Evolutionary conservation across 2,888 invertebrate species (phyloP), one percentile per base, ranked within the genome.

Genomic region (Zele albiditarsus): DNA sequence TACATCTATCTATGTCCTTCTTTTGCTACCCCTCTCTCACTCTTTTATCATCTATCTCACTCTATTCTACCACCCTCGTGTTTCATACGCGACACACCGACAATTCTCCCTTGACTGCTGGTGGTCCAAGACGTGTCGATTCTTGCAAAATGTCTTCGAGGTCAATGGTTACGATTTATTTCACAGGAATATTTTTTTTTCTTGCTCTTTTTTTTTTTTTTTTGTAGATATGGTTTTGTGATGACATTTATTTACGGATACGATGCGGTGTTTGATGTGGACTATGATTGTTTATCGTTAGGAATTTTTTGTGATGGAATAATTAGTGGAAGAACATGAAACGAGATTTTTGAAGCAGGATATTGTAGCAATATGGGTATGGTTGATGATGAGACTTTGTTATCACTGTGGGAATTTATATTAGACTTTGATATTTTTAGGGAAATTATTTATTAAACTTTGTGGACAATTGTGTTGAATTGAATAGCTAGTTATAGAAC

Each of bases 11-110:
- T 71, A 53, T 42, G 33, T 38, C 65, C 67, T n/a, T 62, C 67
- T 16, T 46, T 66, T 76, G n/a, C n/a, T n/a, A n/a, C 62, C 63
- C 66, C 71, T 62, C 76, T 60, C 73, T 74, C n/a, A 53, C 38
- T 60, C 49, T 46, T 70, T 62, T 60, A 69, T 70, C 46, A 71
- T 38, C 68, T 69, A 38, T 38, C 38, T 38, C 38, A 38, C 38
- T 75, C 73, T 73, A 71, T 74, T 65, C 71, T 65, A 72, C 65
- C 72, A 62, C 58, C 63, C 70, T 72, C 68, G 33, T 65, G 58
- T 57, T 33, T 71, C 68, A 75, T 60, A 69, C 77, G 66, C 74
- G 77, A 73, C 74, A 75, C 76, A 68, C 58, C 31, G 20, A 20
- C 49, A 20, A 42, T 31, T 12, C n/a, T 68, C 63, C 12, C 25